These are phyloP conservation scores for Euplagia quadripunctaria DNA, from an alignment of 2,888 invertebrate species.

Conservation along the genomic window DNA sequence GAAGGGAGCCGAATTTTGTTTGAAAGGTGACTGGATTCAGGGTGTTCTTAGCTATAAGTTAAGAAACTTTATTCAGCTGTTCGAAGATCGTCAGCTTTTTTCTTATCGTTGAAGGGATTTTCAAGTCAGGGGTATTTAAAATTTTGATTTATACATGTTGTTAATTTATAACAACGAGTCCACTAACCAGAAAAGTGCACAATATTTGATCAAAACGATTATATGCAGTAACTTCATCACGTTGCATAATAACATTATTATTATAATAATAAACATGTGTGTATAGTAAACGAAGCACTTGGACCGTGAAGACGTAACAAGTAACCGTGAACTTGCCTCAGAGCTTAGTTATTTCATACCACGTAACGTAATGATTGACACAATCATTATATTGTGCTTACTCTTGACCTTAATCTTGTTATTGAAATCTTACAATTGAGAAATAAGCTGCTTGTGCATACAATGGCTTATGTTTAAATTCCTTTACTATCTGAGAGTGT, in stretches of 20 bases:
- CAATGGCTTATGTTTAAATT: not conserved
- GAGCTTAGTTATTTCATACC: conserved; percentile 47
- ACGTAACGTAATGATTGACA: conserved; percentile 54
- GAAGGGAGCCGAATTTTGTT: too few relatives aligned
- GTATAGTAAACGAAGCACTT: conserved; percentile 31
- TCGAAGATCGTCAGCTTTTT: too few relatives aligned
- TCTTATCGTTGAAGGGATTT: too few relatives aligned
- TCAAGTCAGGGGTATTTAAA: too few relatives aligned
- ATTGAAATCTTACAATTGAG: conserved; percentile 6
- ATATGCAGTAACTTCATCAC: not conserved
- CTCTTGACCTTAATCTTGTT: conserved; percentile 42
- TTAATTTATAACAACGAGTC: too few relatives aligned
- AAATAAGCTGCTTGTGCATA: not conserved
- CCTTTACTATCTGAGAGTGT: not conserved
- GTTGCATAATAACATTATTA: conserved; percentile 1
- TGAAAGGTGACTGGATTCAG: too few relatives aligned
- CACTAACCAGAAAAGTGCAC: not conserved
- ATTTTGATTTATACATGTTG: too few relatives aligned
- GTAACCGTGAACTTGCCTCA: conserved; percentile 51
- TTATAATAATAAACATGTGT: conserved; percentile 13
- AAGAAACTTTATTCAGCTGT: too few relatives aligned
- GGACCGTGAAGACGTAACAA: conserved; percentile 40
- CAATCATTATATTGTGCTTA: conserved; percentile 46
- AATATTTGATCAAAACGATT: not conserved
- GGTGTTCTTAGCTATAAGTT: too few relatives aligned